Conservation (phyloP, 2,113 vertebrate species). For the Clarias magur region DNA sequence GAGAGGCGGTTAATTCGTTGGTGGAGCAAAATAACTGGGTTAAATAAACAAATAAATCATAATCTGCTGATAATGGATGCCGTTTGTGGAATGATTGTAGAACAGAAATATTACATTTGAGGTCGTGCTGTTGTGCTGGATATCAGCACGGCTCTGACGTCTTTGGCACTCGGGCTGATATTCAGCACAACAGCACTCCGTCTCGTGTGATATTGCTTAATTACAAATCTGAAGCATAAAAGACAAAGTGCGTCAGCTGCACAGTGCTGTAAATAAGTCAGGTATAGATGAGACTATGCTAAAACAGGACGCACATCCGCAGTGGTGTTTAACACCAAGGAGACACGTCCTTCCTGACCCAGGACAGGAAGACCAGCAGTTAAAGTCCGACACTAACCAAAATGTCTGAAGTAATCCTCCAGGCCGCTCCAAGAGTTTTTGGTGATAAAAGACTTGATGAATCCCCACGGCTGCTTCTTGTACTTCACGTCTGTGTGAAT, state of each 20-base stretch:
- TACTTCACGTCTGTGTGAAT: constrained; percentile 91
- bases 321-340: neutral
- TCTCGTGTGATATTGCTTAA: too few relatives aligned
- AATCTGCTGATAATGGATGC: too few relatives aligned
- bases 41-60: too few relatives aligned
- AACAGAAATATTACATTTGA: too few relatives aligned
- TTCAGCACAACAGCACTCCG: too few relatives aligned
- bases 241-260: neutral
- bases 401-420: constrained; percentile 86
- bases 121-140: too few relatives aligned
- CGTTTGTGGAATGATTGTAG: too few relatives aligned
- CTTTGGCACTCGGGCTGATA: too few relatives aligned
- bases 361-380: neutral
- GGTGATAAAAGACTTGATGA: constrained; percentile 90
- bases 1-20: too few relatives aligned
- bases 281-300: neutral
- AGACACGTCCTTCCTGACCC: neutral
- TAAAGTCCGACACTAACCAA: constrained; percentile 77
- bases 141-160: too few relatives aligned
- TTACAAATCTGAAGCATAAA: neutral
- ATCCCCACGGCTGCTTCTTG: constrained; percentile 92
- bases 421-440: constrained; percentile 95
- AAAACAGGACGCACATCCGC: neutral
- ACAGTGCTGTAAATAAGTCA: neutral
- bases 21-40: too few relatives aligned